phyloP scores from a whole-genome alignment of 2,113 vertebrate species.

The Tinamus guttatus region DNA sequence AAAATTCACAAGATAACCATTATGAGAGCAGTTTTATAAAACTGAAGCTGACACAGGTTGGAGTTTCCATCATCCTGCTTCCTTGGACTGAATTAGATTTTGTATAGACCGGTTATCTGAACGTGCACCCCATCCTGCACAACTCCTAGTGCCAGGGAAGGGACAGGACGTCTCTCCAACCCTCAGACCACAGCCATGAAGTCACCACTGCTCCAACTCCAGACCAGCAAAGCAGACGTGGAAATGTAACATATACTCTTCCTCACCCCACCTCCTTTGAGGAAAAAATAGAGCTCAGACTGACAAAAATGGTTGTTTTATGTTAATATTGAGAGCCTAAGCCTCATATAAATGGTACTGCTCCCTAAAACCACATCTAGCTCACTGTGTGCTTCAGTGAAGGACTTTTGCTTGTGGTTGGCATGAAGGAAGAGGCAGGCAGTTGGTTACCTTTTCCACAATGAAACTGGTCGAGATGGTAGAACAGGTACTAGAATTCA shows the following conservation, averaged over 20 bases:
- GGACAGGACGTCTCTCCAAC: background rate
- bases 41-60: rapidly evolving
- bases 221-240: background rate
- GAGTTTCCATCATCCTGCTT: background rate
- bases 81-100: background rate
- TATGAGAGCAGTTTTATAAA: background rate
- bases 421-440: background rate
- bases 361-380: background rate
- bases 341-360: background rate
- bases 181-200: background rate
- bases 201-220: background rate
- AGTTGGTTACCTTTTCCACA: background rate
- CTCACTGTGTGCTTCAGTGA: background rate
- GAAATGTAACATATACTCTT: background rate
- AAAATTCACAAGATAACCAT: background rate
- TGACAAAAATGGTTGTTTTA: background rate
- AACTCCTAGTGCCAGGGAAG: background rate
- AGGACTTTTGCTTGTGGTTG: background rate
- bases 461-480: background rate
- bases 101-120: background rate
- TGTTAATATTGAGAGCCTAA: background rate
- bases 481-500: background rate
- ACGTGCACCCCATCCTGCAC: background rate
- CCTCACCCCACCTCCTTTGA: background rate
- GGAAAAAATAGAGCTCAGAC: background rate